Percentiles rank a stretch among this genome's conserved stretches.
phyloP scores from a whole-genome alignment of 2,888 invertebrate genomes.

The Stomorhina lunata region DNA sequence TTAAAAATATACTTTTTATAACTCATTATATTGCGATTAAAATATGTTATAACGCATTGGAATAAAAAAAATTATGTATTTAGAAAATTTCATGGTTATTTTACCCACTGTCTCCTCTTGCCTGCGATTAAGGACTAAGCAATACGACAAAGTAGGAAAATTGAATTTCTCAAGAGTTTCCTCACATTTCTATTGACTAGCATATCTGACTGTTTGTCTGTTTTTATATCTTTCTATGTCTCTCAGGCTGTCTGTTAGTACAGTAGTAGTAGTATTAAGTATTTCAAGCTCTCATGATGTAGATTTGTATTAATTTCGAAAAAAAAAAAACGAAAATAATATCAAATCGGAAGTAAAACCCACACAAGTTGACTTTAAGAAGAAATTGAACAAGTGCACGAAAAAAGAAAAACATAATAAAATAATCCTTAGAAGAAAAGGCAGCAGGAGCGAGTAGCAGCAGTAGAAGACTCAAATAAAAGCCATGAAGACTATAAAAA shows the following conservation, averaged over 20 bases:
- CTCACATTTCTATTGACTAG: conserved; percentile 31
- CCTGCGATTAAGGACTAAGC: conserved; percentile 30
- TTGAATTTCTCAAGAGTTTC: conserved; percentile 64
- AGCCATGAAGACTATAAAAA: conserved; percentile 56
- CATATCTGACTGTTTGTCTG: neutral
- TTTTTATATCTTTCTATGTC: neutral
- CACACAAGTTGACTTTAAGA: conserved; percentile 61
- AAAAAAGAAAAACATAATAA: conserved; percentile 66
- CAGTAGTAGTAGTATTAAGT: too few species aligned
- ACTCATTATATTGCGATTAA: too few species aligned
- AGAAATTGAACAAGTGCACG: conserved; percentile 62
- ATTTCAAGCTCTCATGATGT: neutral
- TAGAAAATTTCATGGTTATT: neutral
- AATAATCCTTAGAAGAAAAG: conserved; percentile 66
- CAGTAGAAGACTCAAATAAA: conserved; percentile 54
- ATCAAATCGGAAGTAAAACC: conserved; percentile 57
- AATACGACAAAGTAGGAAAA: conserved; percentile 55
- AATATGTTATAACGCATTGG: too few species aligned
- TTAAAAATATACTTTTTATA: too few species aligned
- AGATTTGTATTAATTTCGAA: conserved; percentile 48
- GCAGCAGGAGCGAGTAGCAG: conserved; percentile 43
- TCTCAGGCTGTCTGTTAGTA: neutral
- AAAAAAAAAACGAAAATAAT: neutral
- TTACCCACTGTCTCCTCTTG: conserved; percentile 18
- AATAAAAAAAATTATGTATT: too few species aligned